Base-by-base conservation (phyloP, 2,797 vertebrate species). In the Diglossa cyanea region DNA sequence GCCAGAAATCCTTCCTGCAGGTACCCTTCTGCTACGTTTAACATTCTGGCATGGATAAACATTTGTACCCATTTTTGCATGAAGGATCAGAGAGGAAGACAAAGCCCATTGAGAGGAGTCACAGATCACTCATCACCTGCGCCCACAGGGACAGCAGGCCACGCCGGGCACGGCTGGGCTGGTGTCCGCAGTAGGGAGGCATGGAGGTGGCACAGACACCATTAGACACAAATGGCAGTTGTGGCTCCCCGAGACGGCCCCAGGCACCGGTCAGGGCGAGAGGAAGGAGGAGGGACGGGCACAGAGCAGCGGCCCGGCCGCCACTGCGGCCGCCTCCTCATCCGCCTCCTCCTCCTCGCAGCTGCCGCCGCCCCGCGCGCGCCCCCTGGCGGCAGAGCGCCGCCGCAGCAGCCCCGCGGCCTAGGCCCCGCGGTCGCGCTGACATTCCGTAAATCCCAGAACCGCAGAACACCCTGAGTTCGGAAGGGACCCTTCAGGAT, bases 391-490 rank as follows among this genome's bases (percentile, higher is more conserved):
- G 60, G 6, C 66, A 3, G 18, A 11, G 26, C 10, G 21, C 37
- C 18, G 37, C 44, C 84, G 16, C 31, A 17, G 74, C 75, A 10
- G 44, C 65, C 10, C 17, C 26, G 57, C n/a, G 18, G 50, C 57
- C 65, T 5, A 1, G 63, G 23, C 37, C 37, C 3, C 16, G 0
- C 1, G n/a, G 20, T 9, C 28, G 0, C 24, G 0, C 17, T 1
- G 30, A 1, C 7, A 4, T 17, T 9, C 2, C 33, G 3, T 10
- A 3, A 23, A 10, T 9, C 39, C 1, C 11, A 8, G 18, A 50
- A 17, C 9, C n/a, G 9, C 3, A 7, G 12, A 39, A 7, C 7
- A 13, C 2, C 4, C 15, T 4, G 15, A 19, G 11, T 1, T 26
- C 20, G 12, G 12, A 33, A 60, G 12, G 8, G 11, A 33, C 12